phyloP scores from a whole-genome alignment of 2,888 invertebrate genomes.

The Chymomyza amoena region DNA sequence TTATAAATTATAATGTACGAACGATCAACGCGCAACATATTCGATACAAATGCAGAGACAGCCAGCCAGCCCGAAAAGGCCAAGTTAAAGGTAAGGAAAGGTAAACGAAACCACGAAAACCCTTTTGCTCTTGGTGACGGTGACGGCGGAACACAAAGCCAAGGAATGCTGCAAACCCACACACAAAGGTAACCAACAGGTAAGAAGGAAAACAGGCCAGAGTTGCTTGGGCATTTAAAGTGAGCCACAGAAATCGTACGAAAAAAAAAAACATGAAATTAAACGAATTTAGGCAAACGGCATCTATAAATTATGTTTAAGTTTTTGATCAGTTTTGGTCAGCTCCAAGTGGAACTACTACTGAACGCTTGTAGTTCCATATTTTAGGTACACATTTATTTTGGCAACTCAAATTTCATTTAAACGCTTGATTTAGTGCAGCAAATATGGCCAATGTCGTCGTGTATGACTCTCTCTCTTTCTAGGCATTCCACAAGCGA shows the following conservation, averaged over 20 bases:
- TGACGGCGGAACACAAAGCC: neutral
- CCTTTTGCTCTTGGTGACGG: slow-evolving; percentile 38
- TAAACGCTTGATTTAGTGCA: slow-evolving; percentile 72
- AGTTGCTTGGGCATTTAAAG: neutral
- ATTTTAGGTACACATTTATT: neutral
- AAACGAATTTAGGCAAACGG: slow-evolving; percentile 73
- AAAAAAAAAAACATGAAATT: slow-evolving; percentile 52
- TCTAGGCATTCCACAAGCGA: slow-evolving; percentile 66
- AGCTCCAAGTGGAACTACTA: slow-evolving; percentile 4
- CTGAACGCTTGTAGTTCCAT: neutral
- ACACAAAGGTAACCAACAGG: slow-evolving; percentile 18
- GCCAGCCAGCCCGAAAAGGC: slow-evolving; percentile 10
- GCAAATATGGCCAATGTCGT: slow-evolving; percentile 59
- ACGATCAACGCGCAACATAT: slow-evolving; percentile 50
- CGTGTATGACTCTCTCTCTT: slow-evolving; percentile 25
- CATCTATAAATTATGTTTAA: slow-evolving; percentile 68
- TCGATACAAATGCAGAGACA: slow-evolving; percentile 31
- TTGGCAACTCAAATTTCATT: slow-evolving; percentile 68
- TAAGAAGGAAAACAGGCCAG: slow-evolving; percentile 11
- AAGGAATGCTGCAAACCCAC: neutral
- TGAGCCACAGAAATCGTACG: neutral
- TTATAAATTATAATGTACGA: slow-evolving; percentile 75
- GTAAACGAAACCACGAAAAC: slow-evolving; percentile 26
- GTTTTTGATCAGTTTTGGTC: slow-evolving; percentile 41
- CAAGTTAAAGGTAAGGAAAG: slow-evolving; percentile 1